Percentiles rank a stretch among this genome's conserved stretches.
Conservation (phyloP, 2,113 vertebrate genomes). For the Odocoileus virginianus region DNA sequence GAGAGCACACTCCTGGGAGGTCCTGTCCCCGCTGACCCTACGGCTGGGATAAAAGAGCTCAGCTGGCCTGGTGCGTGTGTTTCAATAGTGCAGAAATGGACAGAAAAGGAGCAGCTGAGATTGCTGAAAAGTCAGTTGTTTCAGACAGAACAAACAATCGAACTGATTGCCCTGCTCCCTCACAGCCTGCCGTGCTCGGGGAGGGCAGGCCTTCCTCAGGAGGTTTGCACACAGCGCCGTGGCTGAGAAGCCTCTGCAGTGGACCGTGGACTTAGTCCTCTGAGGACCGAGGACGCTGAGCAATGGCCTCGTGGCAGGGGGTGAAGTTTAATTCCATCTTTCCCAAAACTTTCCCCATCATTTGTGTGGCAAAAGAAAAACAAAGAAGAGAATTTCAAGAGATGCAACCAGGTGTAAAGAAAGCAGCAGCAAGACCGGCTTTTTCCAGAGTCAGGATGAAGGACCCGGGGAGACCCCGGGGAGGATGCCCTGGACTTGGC, state of each 20-base stretch:
- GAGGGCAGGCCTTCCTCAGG: accelerated
- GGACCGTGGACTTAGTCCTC: neutral
- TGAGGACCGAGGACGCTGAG: neutral
- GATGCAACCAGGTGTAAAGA: neutral
- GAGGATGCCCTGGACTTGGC: neutral
- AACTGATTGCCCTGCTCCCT: accelerated
- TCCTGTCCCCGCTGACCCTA: accelerated
- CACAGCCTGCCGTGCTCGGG: accelerated
- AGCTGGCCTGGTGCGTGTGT: accelerated
- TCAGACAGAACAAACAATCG: neutral
- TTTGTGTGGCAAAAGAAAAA: neutral
- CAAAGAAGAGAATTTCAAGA: neutral
- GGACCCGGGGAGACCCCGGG: accelerated
- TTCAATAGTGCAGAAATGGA: accelerated
- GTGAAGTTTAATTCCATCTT: neutral
- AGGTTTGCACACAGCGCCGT: accelerated
- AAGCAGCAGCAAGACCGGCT: accelerated
- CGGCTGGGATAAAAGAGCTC: neutral
- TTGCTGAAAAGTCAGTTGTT: accelerated
- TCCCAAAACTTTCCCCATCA: too few relatives aligned
- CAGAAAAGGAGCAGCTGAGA: too few relatives aligned
- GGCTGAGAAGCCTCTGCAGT: accelerated
- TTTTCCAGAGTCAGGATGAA: accelerated
- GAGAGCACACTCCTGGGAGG: neutral
- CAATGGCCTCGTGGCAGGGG: too few relatives aligned